Evolutionary conservation across 2,888 invertebrate species (phyloP).

Genomic region (Platynereis dumerilii): DNA sequence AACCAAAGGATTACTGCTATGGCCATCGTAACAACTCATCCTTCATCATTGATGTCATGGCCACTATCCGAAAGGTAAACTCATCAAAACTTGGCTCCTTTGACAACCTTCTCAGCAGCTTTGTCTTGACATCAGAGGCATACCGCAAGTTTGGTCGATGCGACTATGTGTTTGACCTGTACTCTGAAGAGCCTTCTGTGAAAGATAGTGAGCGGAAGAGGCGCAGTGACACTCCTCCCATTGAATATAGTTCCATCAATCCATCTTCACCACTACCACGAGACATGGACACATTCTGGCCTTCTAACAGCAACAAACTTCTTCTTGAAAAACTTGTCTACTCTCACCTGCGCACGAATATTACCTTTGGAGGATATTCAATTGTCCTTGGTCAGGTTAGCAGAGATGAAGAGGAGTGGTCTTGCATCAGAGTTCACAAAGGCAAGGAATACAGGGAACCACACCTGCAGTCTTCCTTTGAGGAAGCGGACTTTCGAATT

Average conservation of each 20-base stretch:
- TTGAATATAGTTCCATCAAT: slow-evolving; percentile 21
- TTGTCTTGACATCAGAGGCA: neutral
- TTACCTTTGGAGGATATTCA: neutral
- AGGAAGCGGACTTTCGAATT: slow-evolving; percentile 21
- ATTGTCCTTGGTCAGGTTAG: too few species aligned
- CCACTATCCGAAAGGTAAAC: neutral
- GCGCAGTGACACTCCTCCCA: slow-evolving; percentile 9
- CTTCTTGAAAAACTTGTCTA: slow-evolving; percentile 15
- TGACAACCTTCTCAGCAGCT: neutral
- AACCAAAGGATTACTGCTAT: slow-evolving; percentile 10
- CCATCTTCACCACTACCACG: slow-evolving; percentile 13
- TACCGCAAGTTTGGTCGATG: slow-evolving; percentile 20
- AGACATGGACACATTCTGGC: slow-evolving; percentile 14
- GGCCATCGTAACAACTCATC: slow-evolving; percentile 3
- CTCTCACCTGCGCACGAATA: slow-evolving; percentile 3
- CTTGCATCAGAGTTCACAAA: neutral
- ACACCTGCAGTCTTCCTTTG: slow-evolving; percentile 17
- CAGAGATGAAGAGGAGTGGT: too few species aligned
- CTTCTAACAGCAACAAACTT: slow-evolving; percentile 17
- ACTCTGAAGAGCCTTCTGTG: slow-evolving; percentile 18
- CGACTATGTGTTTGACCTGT: slow-evolving; percentile 26
- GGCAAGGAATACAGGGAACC: slow-evolving; percentile 1
- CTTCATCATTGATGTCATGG: slow-evolving; percentile 11
- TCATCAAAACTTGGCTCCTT: neutral
- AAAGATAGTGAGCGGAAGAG: slow-evolving; percentile 13